A percentile compares a stretch with the other conserved stretches of the same genome.
Evolutionary conservation across 2,888 invertebrate species (phyloP).

Genomic region (Diarsia rubi): DNA sequence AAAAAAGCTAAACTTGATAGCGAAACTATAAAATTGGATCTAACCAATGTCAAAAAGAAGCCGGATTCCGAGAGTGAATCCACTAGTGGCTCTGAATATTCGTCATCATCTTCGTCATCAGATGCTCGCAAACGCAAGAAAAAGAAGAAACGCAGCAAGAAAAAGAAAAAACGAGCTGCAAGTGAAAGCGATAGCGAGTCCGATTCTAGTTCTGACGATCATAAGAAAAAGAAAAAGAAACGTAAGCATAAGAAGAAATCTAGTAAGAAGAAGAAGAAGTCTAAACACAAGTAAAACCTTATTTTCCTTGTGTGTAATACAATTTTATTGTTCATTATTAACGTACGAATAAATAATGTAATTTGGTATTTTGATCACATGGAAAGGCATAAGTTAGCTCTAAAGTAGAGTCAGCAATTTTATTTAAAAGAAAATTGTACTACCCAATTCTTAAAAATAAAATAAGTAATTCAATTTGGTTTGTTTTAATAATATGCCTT

Average conservation of each 20-base stretch:
- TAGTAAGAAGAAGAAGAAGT: constrained; percentile 94
- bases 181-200: constrained; percentile 92
- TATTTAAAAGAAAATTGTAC: constrained; percentile 37
- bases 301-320: constrained; percentile 46
- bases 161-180: constrained; percentile 91
- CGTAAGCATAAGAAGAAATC: constrained; percentile 93
- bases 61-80: constrained; percentile 86
- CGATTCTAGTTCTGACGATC: constrained; percentile 92
- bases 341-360: constrained; percentile 52
- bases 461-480: constrained; percentile 19
- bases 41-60: constrained; percentile 88
- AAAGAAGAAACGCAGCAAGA: constrained; percentile 92
- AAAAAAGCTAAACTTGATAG: constrained; percentile 83
- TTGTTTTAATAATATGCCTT: constrained; percentile 7
- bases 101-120: constrained; percentile 88
- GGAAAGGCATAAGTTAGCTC: constrained; percentile 44
- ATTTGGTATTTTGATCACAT: constrained; percentile 56
- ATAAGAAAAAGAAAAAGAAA: constrained; percentile 93
- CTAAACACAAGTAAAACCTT: constrained; percentile 86
- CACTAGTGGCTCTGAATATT: constrained; percentile 87
- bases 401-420: constrained; percentile 49
- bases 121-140: constrained; percentile 91
- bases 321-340: constrained; percentile 46
- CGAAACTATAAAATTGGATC: constrained; percentile 88
- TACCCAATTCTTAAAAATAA: constrained; percentile 44